Base-by-base conservation (phyloP, 2,888 invertebrate species). In the Pyralis farinalis region DNA sequence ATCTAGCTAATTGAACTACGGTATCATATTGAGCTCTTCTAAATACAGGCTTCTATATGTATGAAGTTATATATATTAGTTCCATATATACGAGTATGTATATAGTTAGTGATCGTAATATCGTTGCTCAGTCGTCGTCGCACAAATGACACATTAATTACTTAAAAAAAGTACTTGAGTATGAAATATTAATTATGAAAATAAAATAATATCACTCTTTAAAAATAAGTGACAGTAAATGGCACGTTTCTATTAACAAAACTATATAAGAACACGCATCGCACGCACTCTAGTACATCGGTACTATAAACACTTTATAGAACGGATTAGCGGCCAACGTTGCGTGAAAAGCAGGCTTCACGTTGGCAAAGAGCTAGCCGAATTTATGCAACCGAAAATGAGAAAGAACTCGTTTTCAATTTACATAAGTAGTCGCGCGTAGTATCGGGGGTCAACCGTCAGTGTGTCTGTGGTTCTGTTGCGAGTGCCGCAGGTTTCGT, bases 301-400 rank as follows among this genome's bases (percentile, higher is more conserved):
- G 7, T n/a, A 25, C 25, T 25, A n/a, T 7, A 16, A 33, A 9
- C 64, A 74, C 61, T 80, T 79, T 71, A 71, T 71, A 65, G 71
- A 71, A 71, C 81, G 75, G 72, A 78, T 77, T 71, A 76, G 64
- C 60, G 58, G 31, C 51, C 79, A 79, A 59, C 59, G 75, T 82
- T 76, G 77, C 85, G 82, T 86, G 81, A 79, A 84, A 84, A 80
- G 44, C 74, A 66, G 75, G 68, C 72, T 73, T 68, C 57, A 60
- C 65, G 75, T 83, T 83, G 75, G 82, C 68, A 82, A 83, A 85
- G 74, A 76, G 69, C 65, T 69, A 63, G 61, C 56, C 62, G 70
- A 72, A 77, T 84, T 84, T 77, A 71, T 86, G 85, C 84, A 86
- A 87, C 67, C 69, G 58, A 75, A 74, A 78, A 78, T 81, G 76